Evolutionary conservation across 2,113 vertebrate genomes (phyloP).

Genomic region (Numenius arquata): DNA sequence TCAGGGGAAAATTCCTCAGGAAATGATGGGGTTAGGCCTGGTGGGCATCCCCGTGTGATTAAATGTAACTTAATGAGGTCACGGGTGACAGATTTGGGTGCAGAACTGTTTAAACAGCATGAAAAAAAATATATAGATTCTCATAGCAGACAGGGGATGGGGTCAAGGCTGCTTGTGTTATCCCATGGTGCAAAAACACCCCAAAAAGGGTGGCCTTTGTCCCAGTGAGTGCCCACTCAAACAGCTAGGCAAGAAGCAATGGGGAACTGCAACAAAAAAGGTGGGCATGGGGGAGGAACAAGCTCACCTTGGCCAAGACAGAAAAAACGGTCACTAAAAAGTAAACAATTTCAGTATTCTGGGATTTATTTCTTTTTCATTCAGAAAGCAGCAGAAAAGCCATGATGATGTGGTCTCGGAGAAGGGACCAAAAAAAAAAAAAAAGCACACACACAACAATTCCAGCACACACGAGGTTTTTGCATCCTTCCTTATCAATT

Average conservation of each 20-base stretch:
- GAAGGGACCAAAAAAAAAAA: not conserved
- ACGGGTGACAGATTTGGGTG: not conserved
- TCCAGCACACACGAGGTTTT: not conserved
- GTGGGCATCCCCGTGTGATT: slow-evolving; percentile 33
- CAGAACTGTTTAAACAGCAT: slow-evolving; percentile 4
- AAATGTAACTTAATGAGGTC: slow-evolving; percentile 58
- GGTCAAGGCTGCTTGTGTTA: not conserved
- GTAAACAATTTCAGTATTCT: not conserved
- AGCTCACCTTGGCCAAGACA: not conserved
- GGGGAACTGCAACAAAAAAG: not conserved
- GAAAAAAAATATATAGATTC: not conserved
- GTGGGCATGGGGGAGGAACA: not conserved
- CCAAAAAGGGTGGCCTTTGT: not conserved
- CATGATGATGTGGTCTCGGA: not conserved
- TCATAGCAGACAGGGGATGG: not conserved
- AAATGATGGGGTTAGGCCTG: slow-evolving; percentile 47
- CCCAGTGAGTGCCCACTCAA: not conserved
- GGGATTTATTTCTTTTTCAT: not conserved
- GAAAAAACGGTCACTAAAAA: not conserved
- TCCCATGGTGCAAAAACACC: not conserved
- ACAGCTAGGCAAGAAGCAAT: not conserved
- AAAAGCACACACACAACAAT: not conserved
- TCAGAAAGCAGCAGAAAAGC: not conserved
- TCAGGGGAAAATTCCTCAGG: slow-evolving; percentile 50
- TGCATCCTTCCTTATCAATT: not conserved